Base-by-base conservation (phyloP, 2,113 vertebrate genomes). In the Calonectris borealis region DNA sequence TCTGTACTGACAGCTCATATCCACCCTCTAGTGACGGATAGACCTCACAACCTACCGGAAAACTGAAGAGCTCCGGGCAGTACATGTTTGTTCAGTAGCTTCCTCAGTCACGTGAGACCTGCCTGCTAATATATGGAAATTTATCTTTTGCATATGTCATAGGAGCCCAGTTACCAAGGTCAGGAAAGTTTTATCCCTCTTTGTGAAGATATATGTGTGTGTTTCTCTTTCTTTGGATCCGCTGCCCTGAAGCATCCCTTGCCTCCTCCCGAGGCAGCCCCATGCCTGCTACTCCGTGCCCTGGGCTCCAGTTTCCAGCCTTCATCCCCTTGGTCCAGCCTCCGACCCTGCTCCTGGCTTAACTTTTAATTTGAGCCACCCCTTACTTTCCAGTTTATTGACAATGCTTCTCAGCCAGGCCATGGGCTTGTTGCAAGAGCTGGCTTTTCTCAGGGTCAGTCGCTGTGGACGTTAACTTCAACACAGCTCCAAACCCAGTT, bases 241-340 rank as follows among this genome's bases (percentile, higher is more conserved):
- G 2, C 29, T 65, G 25, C 36, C 36, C 38, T 73, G 42, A 73
- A 57, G 36, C 24, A 24, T 19, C 17, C 57, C 34, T 60, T 82
- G 20, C 21, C 11, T 27, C 9, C 22, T 68, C 44, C 46, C 0
- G 1, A 26, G 61, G 48, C 61, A 69, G 36, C 22, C 26, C 25
- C n/a, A 26, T 0, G 6, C 14, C 3, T 69, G 42, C n/a, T 57
- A 3, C 54, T n/a, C 14, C 0, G 0, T 62, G 61, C 13, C 75
- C 16, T 57, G 31, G 27, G 16, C n/a, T 71, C 1, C 0, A 14
- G 21, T 69, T 64, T 86, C 34, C 82, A 65, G 29, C 52, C 31
- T 66, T 17, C 29, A 15, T 71, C 46, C 20, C 13, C 18, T 68
- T 73, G 25, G 14, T 55, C 9, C 54, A 52, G 61, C 10, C 34